Conservation (phyloP, 1,140 invertebrate species). For the Berghia stephanieae region DNA sequence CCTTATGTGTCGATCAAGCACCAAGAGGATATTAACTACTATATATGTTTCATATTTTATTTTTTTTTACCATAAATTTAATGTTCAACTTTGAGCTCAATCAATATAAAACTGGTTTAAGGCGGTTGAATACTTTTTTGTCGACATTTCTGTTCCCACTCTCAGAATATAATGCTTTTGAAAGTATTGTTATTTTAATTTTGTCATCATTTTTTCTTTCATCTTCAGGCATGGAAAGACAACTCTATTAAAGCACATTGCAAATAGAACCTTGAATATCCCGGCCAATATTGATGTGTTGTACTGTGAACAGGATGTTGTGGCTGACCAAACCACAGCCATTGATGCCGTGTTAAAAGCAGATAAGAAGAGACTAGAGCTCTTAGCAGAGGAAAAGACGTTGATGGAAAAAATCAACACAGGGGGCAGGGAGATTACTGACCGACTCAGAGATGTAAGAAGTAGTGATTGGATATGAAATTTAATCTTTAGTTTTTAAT, state of each 20-base stretch:
- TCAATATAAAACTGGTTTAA: background rate
- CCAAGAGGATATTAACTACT: too few species aligned
- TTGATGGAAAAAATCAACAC: slow-evolving; percentile 76
- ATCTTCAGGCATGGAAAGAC: slow-evolving; percentile 92
- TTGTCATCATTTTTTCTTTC: background rate
- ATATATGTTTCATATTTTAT: too few species aligned
- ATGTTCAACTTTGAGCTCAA: background rate
- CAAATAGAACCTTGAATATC: slow-evolving; percentile 86
- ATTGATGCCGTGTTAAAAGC: slow-evolving; percentile 93
- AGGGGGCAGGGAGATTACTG: slow-evolving; percentile 73
- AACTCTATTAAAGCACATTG: slow-evolving; percentile 94
- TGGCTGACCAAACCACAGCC: slow-evolving; percentile 89
- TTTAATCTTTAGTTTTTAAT: too few species aligned
- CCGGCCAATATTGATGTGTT: slow-evolving; percentile 97
- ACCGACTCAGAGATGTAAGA: slow-evolving; percentile 82
- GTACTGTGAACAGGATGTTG: slow-evolving; percentile 98
- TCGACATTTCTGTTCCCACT: background rate
- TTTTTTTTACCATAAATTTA: background rate
- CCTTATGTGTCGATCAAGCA: too few species aligned
- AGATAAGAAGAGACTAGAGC: slow-evolving; percentile 84
- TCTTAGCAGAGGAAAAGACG: slow-evolving; percentile 83
- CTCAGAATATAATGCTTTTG: background rate
- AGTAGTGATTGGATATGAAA: too few species aligned
- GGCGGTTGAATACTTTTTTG: background rate
- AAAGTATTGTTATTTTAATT: background rate